Base-by-base conservation (phyloP, 2,797 vertebrate species). In the Smutsia gigantea region DNA sequence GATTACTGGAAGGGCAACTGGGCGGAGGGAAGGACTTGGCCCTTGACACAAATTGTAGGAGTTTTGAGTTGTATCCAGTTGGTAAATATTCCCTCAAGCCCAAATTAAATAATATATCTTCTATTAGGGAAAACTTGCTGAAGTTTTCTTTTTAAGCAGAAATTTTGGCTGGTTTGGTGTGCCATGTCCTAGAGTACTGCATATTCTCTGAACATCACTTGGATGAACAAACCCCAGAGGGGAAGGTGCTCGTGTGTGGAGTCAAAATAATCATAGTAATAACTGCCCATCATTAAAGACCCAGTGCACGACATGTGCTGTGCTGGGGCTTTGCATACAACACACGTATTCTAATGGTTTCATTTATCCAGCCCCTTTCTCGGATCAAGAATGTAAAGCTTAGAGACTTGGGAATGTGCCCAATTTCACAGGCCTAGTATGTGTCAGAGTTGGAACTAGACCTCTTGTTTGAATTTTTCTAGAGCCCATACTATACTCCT, bases 21-120 rank as follows among this genome's bases (percentile, higher is more conserved):
- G 25, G 37, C 69, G 15, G 19, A 25, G 25, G 39, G 9, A 87
- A 78, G 18, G 25, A 49, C 11, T 66, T 86, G 39, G 34, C 55
- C 7, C 51, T 91, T 87, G 68, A 78, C 17, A 92, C 46, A 94
- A 59, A 72, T 92, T 92, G 46, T 72, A 88, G 84, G 55, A 72
- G 21, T 13, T 69, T 14, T 37, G 34, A 71, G 31, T 49, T 75
- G 42, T 15, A 77, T 31, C 29, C 61, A 92, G n/a, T 39, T 78
- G 25, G 57, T 3, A 87, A 88, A 25, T 71, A 57, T 5, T 51
- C 31, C 27, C 31, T 14, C 37, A 63, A 77, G n/a, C 27, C 17
- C 37, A 63, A 29, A 83, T 93, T 42, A 91, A 87, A 81, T 74
- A 74, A 86, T 86, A 34, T 85, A 51, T 46, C 10, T 19, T 63